Percentiles rank a stretch among this genome's conserved stretches.
Conservation (phyloP, 1,140 invertebrate species). For the Penaeus vannamei region DNA sequence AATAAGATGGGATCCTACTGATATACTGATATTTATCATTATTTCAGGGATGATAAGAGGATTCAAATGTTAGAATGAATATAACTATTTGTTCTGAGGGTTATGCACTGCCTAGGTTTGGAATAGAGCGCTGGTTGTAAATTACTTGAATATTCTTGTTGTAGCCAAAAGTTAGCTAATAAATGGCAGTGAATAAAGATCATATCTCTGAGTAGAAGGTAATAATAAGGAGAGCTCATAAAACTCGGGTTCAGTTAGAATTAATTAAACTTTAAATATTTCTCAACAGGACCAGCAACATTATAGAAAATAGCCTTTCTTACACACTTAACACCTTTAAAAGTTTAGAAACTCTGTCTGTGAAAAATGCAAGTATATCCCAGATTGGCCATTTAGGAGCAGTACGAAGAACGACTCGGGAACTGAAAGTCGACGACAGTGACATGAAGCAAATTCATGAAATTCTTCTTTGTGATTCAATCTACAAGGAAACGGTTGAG, state of each 20-base stretch:
- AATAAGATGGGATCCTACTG: too few relatives aligned
- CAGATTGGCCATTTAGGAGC: constrained; percentile 70
- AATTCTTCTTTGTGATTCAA: constrained; percentile 83
- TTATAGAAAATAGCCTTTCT: constrained; percentile 59
- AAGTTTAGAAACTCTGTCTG: constrained; percentile 77
- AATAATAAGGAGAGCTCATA: too few relatives aligned
- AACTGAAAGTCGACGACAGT: constrained; percentile 77
- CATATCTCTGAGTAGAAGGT: too few relatives aligned
- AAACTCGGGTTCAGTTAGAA: not conserved
- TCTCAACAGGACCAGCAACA: constrained; percentile 63
- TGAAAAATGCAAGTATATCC: constrained; percentile 76
- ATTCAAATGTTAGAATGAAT: constrained; percentile 45
- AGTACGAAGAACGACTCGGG: constrained; percentile 79
- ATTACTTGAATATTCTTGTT: too few relatives aligned
- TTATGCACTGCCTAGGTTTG: too few relatives aligned
- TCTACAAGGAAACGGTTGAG: constrained; percentile 75
- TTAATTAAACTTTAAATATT: not conserved
- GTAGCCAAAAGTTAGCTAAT: too few relatives aligned
- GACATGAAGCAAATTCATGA: constrained; percentile 78
- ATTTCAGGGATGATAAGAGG: constrained; percentile 53
- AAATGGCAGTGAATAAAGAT: too few relatives aligned
- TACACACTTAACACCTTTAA: constrained; percentile 64
- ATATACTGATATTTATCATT: not conserved
- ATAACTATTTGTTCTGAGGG: not conserved
- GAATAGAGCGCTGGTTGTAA: too few relatives aligned